phyloP scores from a whole-genome alignment of 1,140 invertebrate species.

The Philotrypesis tridentata region DNA sequence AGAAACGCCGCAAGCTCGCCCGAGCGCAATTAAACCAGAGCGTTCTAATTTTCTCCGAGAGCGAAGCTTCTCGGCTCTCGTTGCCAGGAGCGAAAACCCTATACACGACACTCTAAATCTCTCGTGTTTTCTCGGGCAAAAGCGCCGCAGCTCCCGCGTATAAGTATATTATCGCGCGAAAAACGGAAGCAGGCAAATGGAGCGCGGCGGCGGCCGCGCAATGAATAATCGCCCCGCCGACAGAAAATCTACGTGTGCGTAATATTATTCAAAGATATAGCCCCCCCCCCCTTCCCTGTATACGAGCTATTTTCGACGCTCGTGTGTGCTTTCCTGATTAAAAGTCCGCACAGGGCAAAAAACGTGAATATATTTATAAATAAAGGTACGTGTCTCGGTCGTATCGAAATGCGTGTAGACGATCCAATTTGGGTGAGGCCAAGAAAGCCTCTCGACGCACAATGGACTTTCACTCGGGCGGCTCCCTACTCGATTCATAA shows the following conservation, averaged over 20 bases:
- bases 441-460: slow-evolving; percentile 37
- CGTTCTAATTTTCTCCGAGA: slow-evolving; percentile 13
- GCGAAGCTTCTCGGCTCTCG: background rate
- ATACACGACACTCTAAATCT: too few relatives aligned
- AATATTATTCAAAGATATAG: background rate
- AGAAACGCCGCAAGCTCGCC: too few relatives aligned
- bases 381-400: background rate
- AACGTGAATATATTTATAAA: too few relatives aligned
- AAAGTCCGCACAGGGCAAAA: too few relatives aligned
- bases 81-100: too few relatives aligned
- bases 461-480: slow-evolving; percentile 44
- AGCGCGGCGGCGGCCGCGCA: slow-evolving; percentile 41
- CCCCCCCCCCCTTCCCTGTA: too few relatives aligned
- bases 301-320: background rate
- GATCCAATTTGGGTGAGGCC: slow-evolving; percentile 20
- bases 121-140: background rate
- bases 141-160: background rate
- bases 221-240: slow-evolving; percentile 35
- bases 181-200: slow-evolving; percentile 55
- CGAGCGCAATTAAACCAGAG: too few relatives aligned
- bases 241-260: background rate
- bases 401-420: background rate
- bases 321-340: too few relatives aligned
- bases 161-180: slow-evolving; percentile 7
- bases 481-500: slow-evolving; percentile 6